These are phyloP conservation scores for Papilio glaucus DNA, from an alignment of 1,140 invertebrate genomes.

Conservation along the genomic window DNA sequence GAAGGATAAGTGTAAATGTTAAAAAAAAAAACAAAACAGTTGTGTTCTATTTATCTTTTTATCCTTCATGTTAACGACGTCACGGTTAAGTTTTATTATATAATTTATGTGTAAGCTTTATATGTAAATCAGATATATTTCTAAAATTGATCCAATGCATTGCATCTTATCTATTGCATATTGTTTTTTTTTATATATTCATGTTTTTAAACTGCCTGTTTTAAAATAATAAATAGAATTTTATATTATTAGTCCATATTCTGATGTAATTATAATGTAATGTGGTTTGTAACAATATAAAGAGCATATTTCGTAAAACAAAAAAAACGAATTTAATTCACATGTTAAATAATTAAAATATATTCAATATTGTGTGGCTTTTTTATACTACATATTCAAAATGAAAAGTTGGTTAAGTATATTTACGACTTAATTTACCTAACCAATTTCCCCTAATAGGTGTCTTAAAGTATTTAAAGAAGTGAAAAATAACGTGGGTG, in stretches of 20 bases:
- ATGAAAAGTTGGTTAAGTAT: too few species aligned
- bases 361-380: slow-evolving; percentile 49
- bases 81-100: background rate
- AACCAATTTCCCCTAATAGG: too few species aligned
- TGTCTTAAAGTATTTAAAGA: too few species aligned
- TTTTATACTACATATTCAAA: background rate
- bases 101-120: slow-evolving; percentile 12
- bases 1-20: background rate
- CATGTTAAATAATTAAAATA: slow-evolving; percentile 73
- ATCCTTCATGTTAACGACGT: background rate
- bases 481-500: too few species aligned
- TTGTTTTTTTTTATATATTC: slow-evolving; percentile 12
- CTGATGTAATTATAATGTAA: slow-evolving; percentile 9
- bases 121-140: slow-evolving; percentile 21
- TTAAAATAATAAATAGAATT: background rate
- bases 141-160: background rate
- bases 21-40: background rate
- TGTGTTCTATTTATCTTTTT: background rate
- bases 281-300: slow-evolving; percentile 40
- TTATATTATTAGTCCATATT: background rate
- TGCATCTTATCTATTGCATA: background rate
- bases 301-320: slow-evolving; percentile 41
- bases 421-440: too few species aligned
- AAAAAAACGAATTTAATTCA: slow-evolving; percentile 69
- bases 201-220: background rate